phyloP scores from a whole-genome alignment of 2,888 invertebrate genomes.

The Drosophila subsilvestris region DNA sequence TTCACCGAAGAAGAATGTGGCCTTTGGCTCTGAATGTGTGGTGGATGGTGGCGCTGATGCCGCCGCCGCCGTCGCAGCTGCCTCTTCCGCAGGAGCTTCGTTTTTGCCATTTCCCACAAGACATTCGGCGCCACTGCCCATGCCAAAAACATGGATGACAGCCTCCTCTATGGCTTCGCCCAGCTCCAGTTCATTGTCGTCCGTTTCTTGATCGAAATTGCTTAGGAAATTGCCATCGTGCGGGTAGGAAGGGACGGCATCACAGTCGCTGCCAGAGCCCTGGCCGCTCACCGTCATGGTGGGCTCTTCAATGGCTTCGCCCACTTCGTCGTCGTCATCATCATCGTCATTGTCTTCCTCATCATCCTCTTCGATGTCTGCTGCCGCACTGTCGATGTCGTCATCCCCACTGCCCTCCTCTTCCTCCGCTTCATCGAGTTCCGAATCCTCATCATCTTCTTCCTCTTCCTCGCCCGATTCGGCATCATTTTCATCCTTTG shows the following conservation, averaged over 20 bases:
- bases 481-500: conserved; percentile 76
- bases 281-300: conserved; percentile 89
- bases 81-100: conserved; percentile 85
- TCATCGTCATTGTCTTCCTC: conserved; percentile 74
- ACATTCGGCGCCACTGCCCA: conserved; percentile 90
- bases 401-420: conserved; percentile 69
- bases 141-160: conserved; percentile 86
- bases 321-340: conserved; percentile 83
- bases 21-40: conserved; percentile 66
- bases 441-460: conserved; percentile 71
- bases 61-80: conserved; percentile 38
- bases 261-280: conserved; percentile 88
- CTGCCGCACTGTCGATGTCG: conserved; percentile 80
- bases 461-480: conserved; percentile 71
- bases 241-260: conserved; percentile 68
- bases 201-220: background rate
- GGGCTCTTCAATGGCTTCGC: conserved; percentile 90
- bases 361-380: conserved; percentile 79
- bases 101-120: conserved; percentile 88
- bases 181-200: conserved; percentile 72
- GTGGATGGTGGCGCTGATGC: conserved; percentile 3
- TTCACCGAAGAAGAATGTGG: conserved; percentile 85
- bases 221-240: conserved; percentile 69
- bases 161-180: conserved; percentile 91
- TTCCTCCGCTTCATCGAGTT: conserved; percentile 64